Conservation (phyloP, 2,888 invertebrate genomes). For the Choreutis nemorana region DNA sequence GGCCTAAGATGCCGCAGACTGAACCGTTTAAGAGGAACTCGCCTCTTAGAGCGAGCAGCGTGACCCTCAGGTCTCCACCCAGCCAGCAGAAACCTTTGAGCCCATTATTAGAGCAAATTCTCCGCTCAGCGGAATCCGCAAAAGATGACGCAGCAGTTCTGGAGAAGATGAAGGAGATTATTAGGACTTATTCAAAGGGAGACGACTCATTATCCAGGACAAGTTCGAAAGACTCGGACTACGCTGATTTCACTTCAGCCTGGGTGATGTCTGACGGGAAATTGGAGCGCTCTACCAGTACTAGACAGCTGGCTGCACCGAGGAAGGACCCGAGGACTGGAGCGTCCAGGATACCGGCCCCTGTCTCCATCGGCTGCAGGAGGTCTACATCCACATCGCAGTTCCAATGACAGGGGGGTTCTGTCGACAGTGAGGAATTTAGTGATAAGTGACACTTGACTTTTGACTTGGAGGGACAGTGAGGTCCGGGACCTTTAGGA, state of each 20-base stretch:
- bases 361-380: constrained; percentile 49
- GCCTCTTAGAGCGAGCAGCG: constrained; percentile 53
- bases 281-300: constrained; percentile 67
- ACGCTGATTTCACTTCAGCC: constrained; percentile 74
- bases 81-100: constrained; percentile 68
- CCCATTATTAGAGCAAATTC: constrained; percentile 74
- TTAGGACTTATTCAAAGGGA: constrained; percentile 52
- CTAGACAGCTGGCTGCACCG: constrained; percentile 52
- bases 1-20: constrained; percentile 34
- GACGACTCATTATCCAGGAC: constrained; percentile 54
- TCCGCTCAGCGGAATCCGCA: constrained; percentile 74
- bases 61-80: constrained; percentile 64
- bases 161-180: constrained; percentile 76
- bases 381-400: constrained; percentile 54
- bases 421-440: constrained; percentile 19
- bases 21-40: constrained; percentile 62
- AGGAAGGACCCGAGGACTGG: constrained; percentile 53
- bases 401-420: constrained; percentile 42
- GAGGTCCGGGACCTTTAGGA: background rate
- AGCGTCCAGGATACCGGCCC: constrained; percentile 52
- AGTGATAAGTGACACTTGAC: constrained; percentile 17
- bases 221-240: constrained; percentile 66
- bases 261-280: constrained; percentile 79
- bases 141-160: constrained; percentile 78
- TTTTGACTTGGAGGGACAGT: no score